Evolutionary conservation across 2,888 invertebrate genomes (phyloP), one percentile per base, ranked within the genome.

Genomic region (Trissolcus brochymenae): DNA sequence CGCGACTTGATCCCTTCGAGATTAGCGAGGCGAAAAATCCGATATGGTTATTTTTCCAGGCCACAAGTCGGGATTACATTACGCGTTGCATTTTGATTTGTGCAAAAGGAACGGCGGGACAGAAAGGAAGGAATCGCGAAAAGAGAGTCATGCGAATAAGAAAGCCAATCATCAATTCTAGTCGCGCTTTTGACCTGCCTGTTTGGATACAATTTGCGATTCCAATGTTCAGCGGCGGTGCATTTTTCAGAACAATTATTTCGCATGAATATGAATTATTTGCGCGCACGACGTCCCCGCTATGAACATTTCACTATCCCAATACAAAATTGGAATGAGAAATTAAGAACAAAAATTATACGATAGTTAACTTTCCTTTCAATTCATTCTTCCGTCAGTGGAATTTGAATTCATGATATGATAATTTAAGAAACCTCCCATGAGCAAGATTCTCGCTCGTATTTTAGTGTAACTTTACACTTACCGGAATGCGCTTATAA

Each of bases 11-110:
- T 51, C 29, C 61, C 21, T 40, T 61, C 62, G 43, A 62, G 62
- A 62, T 53, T 43, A 17, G 11, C 14, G 43, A 62, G 21, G 41
- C 43, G 62, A 62, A 62, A 53, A 62, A 62, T 62, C 43, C 62
- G 25, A 54, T 62, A 25, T 11, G 41, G 17, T 62, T 54, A 49
- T 62, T 62, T 53, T 62, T 29, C 29, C 29, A 29, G 29, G 29
- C 29, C 29, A 29, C 29, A 21, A 43, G 21, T 19, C 17, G 25
- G 35, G 43, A 57, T 57, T 57, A 57, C 57, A 43, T 21, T 19
- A 21, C 57, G n/a, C 43, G 43, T 57, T 43, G 43, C 43, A 43
- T 57, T 57, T 57, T 57, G 57, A 57, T 57, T 57, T 40, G 55
- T 16, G 55, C 17, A 40, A 40, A 16, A 40, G 11, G 16, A 55